phyloP scores from a whole-genome alignment of 1,140 invertebrate species.

The Lineus longissimus region DNA sequence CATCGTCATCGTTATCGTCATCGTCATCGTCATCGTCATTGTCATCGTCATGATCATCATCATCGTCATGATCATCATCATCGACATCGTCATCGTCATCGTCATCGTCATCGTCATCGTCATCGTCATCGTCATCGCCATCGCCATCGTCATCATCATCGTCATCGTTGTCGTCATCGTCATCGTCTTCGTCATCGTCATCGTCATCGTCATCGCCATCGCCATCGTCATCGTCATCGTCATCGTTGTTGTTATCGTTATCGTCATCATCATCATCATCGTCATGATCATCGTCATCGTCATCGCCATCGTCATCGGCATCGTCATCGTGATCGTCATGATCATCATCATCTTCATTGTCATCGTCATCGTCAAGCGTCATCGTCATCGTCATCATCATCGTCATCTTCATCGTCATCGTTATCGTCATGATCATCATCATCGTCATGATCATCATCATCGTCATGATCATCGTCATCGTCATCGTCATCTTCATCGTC shows the following conservation, averaged over 20 bases:
- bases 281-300: too few relatives aligned
- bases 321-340: too few relatives aligned
- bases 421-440: too few relatives aligned
- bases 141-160: conserved; percentile 6
- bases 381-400: neutral
- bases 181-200: neutral
- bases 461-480: too few relatives aligned
- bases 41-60: too few relatives aligned
- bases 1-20: neutral
- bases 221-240: neutral
- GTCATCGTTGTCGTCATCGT: neutral
- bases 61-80: too few relatives aligned
- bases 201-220: neutral
- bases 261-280: conserved; percentile 3
- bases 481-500: neutral
- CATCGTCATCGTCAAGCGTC: too few relatives aligned
- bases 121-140: conserved; percentile 5
- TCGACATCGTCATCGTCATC: conserved; percentile 3
- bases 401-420: too few relatives aligned
- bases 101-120: neutral
- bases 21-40: conserved; percentile 2
- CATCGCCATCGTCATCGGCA: too few relatives aligned
- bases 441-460: too few relatives aligned
- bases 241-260: neutral
- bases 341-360: too few relatives aligned